Evolutionary conservation across 1,140 invertebrate species (phyloP), one percentile per base, ranked within the genome.

Genomic region (Papilio aristodemus): DNA sequence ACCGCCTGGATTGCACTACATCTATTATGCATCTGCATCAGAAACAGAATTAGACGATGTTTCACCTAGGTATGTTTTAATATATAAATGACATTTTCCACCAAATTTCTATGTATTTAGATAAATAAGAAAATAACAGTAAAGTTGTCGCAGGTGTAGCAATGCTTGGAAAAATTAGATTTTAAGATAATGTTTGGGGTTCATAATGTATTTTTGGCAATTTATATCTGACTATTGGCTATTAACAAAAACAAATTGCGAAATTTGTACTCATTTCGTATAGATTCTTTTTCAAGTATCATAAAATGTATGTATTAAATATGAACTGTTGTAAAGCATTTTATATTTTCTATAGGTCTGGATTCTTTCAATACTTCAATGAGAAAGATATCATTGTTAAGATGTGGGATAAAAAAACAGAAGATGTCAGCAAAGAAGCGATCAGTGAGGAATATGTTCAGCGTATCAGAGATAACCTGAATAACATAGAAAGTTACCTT

Each of bases 1-100:
- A 73, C 98, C 98, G 1, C 97, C 97, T 13, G 99, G 99, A 17
- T 89, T 99, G 67, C 99, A 99, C 92, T 99, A 96, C 85, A 92
- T 99, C 8, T 97, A 97, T 91, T 99, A 97, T 85, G 98, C 97
- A 70, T 90, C 92, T 64, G 83, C 46, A 25, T 87, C 0, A 93
- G 91, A 70, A 92, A 93, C 19, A 72, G 86, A 86, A n/a, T 82
- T 79, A 39, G 82, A 81, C 7, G 83, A 87, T 67, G 70, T 85
- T 11, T 79, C 82, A 19, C 78, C 78, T 32, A 79, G 85, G 85
- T 85, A 77, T 73, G 72, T 71, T 22, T 25, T n/a, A 19, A 17
- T 10, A 25, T 37, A 64, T 11, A 32, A 64, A 22, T 19, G 22
- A n/a, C n/a, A n/a, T n/a, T n/a, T n/a, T n/a, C n/a, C n/a, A n/a